These are phyloP conservation scores for Daktulosphaira vitifoliae DNA, from an alignment of 1,140 invertebrate species.

Conservation along the genomic window DNA sequence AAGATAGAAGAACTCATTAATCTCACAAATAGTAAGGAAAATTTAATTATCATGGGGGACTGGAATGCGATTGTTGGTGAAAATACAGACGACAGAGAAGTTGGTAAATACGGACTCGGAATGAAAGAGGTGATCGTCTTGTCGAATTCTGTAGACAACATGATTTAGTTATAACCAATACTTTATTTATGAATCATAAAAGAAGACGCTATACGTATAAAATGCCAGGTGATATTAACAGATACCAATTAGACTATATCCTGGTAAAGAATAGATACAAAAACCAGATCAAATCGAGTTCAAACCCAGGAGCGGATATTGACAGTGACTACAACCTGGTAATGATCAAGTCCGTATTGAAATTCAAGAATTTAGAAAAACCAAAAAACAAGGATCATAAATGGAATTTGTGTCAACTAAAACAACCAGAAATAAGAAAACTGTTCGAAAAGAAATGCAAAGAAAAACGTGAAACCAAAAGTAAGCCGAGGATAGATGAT, in stretches of 20 bases:
- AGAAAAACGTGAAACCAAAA: slow-evolving; percentile 2
- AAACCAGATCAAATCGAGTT: slow-evolving; percentile 39
- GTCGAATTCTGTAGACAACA: slow-evolving; percentile 41
- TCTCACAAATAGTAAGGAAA: slow-evolving; percentile 5
- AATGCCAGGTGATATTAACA: slow-evolving; percentile 40
- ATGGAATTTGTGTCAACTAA: slow-evolving; percentile 6
- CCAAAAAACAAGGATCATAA: background rate
- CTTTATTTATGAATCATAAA: slow-evolving; percentile 40
- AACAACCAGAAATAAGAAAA: slow-evolving; percentile 6
- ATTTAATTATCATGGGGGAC: slow-evolving; percentile 3
- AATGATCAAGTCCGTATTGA: slow-evolving; percentile 32
- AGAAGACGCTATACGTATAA: slow-evolving; percentile 42
- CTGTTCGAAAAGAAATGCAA: slow-evolving; percentile 5
- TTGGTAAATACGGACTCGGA: slow-evolving; percentile 34
- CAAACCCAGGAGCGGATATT: slow-evolving; percentile 37
- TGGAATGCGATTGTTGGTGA: background rate
- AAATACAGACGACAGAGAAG: slow-evolving; percentile 2
- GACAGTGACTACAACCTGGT: slow-evolving; percentile 41
- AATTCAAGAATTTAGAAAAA: slow-evolving; percentile 15
- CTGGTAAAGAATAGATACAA: slow-evolving; percentile 40
- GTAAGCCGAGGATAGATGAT: slow-evolving; percentile 2
- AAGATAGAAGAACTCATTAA: too few species aligned
- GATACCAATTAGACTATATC: slow-evolving; percentile 44
- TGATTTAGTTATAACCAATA: slow-evolving; percentile 40
- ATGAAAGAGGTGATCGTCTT: slow-evolving; percentile 40